Evolutionary conservation across 1,140 invertebrate species (phyloP).

Genomic region (Melipona quadrifasciata): DNA sequence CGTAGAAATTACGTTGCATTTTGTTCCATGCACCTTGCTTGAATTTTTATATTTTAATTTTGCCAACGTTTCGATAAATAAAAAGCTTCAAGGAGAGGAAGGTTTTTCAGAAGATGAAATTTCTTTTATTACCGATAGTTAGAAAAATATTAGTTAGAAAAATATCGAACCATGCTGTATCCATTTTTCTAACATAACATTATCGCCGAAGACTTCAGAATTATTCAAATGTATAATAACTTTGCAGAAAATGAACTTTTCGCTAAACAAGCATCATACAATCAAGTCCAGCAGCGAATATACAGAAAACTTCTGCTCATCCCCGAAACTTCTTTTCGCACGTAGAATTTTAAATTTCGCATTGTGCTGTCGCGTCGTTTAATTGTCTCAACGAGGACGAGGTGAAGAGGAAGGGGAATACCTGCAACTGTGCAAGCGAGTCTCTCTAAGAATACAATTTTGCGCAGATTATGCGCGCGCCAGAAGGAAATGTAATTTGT

Average conservation of each 20-base stretch:
- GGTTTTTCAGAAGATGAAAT: too few relatives aligned
- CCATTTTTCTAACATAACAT: background rate
- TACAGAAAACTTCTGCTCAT: background rate
- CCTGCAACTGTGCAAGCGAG: background rate
- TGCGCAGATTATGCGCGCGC: background rate
- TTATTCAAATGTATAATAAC: too few relatives aligned
- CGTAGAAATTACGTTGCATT: background rate
- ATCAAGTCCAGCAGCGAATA: background rate
- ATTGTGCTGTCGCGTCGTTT: background rate
- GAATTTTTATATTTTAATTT: too few relatives aligned
- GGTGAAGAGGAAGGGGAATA: background rate
- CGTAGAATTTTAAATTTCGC: slow-evolving; percentile 9
- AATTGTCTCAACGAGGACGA: slow-evolving; percentile 1
- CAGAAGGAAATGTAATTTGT: slow-evolving; percentile 1
- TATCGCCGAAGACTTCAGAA: background rate
- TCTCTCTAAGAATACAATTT: background rate
- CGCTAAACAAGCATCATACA: background rate
- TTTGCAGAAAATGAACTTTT: background rate
- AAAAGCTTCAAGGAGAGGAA: too few relatives aligned
- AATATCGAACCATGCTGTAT: too few relatives aligned
- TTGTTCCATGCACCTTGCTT: background rate
- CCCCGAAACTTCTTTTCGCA: too few relatives aligned
- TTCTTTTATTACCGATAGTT: too few relatives aligned
- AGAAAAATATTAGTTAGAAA: too few relatives aligned
- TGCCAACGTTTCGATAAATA: too few relatives aligned